phyloP scores from a whole-genome alignment of 2,797 vertebrate species.

The Furcifer pardalis region DNA sequence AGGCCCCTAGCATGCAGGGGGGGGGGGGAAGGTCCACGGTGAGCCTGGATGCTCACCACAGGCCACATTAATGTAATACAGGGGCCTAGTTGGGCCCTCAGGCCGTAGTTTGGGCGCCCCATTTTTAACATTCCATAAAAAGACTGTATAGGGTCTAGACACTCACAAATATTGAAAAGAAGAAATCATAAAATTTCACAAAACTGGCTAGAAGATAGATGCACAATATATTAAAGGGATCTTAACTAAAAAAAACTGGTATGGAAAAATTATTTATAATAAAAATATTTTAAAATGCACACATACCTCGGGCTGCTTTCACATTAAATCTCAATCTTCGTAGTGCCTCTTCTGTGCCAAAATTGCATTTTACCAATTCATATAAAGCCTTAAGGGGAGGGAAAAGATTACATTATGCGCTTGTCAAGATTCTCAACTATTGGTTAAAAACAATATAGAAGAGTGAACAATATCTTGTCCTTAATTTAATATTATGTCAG shows the following conservation, averaged over 20 bases:
- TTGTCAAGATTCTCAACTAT: not conserved
- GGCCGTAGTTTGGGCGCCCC: too few species aligned
- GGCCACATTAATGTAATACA: too few species aligned
- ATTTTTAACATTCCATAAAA: not conserved
- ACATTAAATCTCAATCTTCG: conserved; percentile 92
- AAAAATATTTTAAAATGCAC: not conserved
- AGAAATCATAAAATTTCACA: not conserved
- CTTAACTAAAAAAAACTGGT: not conserved
- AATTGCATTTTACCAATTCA: conserved; percentile 96
- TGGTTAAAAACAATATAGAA: not conserved
- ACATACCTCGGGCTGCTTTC: conserved; percentile 93
- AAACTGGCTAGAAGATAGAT: not conserved
- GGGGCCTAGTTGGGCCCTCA: too few species aligned
- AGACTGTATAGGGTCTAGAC: not conserved
- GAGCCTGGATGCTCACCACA: too few species aligned
- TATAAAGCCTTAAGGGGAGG: conserved; percentile 86
- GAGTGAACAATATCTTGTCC: not conserved
- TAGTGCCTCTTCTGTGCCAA: conserved; percentile 94
- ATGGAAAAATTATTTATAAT: not conserved
- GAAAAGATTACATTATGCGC: not conserved
- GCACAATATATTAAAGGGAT: not conserved
- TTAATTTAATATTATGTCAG: not conserved
- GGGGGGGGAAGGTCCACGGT: too few species aligned
- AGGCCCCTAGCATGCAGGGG: too few species aligned
- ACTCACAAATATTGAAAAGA: not conserved